Percentiles rank a stretch among this genome's conserved stretches.
These are phyloP conservation scores for Chaetura pelagica DNA, from an alignment of 2,113 vertebrate species.

Conservation along the genomic window DNA sequence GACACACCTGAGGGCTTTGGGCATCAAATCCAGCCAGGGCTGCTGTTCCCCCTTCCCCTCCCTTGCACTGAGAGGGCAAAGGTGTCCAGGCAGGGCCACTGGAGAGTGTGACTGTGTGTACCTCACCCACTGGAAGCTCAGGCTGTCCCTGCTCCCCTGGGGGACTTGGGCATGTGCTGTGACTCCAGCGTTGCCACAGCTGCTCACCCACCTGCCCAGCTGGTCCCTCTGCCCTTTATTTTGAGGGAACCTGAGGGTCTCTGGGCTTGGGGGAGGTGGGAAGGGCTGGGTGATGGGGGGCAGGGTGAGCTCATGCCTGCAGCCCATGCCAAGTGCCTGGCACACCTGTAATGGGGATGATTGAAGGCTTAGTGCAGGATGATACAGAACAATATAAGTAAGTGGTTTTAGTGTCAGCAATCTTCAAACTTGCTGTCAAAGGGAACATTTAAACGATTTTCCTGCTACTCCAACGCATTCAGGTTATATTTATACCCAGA, in stretches of 20 bases:
- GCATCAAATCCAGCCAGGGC: not conserved
- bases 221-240: not conserved
- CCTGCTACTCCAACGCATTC: conserved; percentile 66
- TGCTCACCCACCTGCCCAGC: accelerated
- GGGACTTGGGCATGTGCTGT: too few relatives aligned
- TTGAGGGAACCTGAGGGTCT: not conserved
- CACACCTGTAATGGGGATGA: conserved; percentile 54
- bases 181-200: too few relatives aligned
- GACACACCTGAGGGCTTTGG: not conserved
- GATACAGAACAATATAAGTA: conserved; percentile 68
- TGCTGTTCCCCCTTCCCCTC: not conserved
- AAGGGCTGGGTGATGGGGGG: not conserved
- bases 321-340: not conserved
- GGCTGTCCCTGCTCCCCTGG: not conserved
- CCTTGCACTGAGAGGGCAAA: not conserved
- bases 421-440: conserved; percentile 73
- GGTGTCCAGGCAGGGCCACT: not conserved
- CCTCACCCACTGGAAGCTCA: not conserved
- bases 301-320: not conserved
- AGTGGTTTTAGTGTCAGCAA: conserved; percentile 75
- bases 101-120: too few relatives aligned
- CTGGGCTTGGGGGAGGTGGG: not conserved
- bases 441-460: conserved; percentile 75
- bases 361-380: conserved; percentile 61
- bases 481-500: conserved; percentile 71